Evolutionary conservation across 2,113 vertebrate species (phyloP).

Genomic region (Pelecanus crispus): DNA sequence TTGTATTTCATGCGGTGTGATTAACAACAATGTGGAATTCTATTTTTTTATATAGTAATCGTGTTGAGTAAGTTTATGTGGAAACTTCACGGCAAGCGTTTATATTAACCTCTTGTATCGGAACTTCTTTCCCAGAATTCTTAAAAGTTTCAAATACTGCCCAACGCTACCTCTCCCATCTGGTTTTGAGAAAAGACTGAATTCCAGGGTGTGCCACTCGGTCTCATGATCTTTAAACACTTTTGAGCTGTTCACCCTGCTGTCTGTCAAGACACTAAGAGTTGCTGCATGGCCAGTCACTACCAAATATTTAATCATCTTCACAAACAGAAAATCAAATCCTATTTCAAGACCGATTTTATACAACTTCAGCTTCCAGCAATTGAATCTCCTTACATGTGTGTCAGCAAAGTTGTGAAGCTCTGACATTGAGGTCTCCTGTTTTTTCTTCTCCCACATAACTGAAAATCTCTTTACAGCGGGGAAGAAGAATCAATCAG

Average conservation of each 20-base stretch:
- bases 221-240: background rate
- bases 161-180: too few species aligned
- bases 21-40: background rate
- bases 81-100: background rate
- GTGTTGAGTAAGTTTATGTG: background rate
- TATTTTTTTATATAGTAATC: background rate
- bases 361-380: background rate
- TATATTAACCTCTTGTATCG: background rate
- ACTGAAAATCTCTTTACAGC: background rate
- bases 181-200: background rate
- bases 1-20: background rate
- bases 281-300: too few species aligned
- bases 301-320: background rate
- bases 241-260: background rate
- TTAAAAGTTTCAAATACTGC: background rate
- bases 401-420: background rate
- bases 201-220: background rate
- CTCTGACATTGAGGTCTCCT: background rate
- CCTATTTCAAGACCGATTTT: background rate
- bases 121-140: background rate
- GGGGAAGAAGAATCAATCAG: background rate
- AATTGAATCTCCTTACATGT: fast-evolving
- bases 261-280: background rate
- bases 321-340: background rate
- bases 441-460: background rate